Percentiles rank a stretch among this genome's conserved stretches.
Conservation (phyloP, 2,797 vertebrate species). For the Allobates femoralis region DNA sequence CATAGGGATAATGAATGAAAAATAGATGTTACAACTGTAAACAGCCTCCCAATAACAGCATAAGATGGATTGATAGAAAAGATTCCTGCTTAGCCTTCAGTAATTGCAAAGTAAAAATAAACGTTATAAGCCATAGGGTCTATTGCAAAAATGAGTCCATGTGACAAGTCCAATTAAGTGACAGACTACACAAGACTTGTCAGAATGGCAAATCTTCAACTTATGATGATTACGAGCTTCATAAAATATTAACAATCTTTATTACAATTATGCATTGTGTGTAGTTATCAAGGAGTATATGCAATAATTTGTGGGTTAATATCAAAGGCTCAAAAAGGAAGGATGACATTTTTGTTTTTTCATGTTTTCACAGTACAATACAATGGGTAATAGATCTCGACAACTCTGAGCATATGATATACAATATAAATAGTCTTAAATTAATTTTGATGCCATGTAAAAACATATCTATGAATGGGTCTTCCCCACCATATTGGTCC, state of each 20-base stretch:
- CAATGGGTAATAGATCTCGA: no score
- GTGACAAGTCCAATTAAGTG: conserved; percentile 51
- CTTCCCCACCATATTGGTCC: no score
- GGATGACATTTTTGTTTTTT: no score
- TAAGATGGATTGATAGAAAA: not conserved
- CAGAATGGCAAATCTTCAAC: conserved; percentile 27
- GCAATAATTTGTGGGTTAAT: not conserved
- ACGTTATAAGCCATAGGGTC: conserved; percentile 18
- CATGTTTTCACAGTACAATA: no score
- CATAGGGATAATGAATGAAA: conserved; percentile 18
- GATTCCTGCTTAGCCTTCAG: not conserved
- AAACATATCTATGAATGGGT: no score
- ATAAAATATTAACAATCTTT: not conserved
- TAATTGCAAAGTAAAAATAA: conserved; percentile 46
- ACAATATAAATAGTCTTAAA: no score
- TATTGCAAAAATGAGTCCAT: conserved; percentile 8
- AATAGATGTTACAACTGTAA: conserved; percentile 2
- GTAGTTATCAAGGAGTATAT: not conserved
- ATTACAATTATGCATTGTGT: not conserved
- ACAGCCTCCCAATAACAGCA: not conserved
- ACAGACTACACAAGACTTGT: conserved; percentile 34
- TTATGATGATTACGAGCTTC: not conserved
- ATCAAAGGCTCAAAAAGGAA: not conserved
- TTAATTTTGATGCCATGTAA: no score
- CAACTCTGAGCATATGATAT: no score